Percentiles rank a stretch among this genome's conserved stretches.
Conservation (phyloP, 2,113 vertebrate genomes). For the Corythoichthys intestinalis region DNA sequence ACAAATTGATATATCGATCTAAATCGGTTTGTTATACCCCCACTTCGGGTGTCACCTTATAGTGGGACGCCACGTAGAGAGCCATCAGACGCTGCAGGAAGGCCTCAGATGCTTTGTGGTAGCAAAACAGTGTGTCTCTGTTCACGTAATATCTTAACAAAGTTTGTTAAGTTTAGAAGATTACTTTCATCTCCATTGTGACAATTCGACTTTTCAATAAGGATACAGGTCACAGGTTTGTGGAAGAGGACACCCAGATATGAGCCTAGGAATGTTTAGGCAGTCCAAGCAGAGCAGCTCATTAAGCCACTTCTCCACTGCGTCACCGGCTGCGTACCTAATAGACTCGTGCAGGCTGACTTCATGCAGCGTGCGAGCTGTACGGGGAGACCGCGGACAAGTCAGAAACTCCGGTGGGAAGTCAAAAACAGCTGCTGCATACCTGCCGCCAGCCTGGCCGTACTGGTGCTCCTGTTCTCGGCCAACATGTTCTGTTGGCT, state of each 20-base stretch:
- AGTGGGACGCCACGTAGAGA: conserved; percentile 96
- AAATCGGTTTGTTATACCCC: too few relatives aligned
- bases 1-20: too few relatives aligned
- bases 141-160: conserved; percentile 90
- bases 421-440: background rate
- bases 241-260: conserved; percentile 91
- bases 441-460: conserved; percentile 85
- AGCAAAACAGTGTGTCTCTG: conserved; percentile 95
- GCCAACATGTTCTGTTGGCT: conserved; percentile 84
- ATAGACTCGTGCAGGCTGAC: conserved; percentile 93
- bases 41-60: conserved; percentile 79
- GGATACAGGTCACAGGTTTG: conserved; percentile 96
- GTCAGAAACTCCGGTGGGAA: background rate
- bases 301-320: conserved; percentile 93
- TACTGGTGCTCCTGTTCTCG: conserved; percentile 82
- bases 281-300: conserved; percentile 95
- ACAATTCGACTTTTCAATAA: conserved; percentile 23
- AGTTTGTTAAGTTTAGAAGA: conserved; percentile 64
- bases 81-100: conserved; percentile 95
- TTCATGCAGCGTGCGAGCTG: conserved; percentile 86
- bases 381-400: background rate
- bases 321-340: conserved; percentile 86
- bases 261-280: conserved; percentile 86
- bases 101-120: conserved; percentile 92
- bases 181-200: background rate